Percentiles rank a stretch among this genome's conserved stretches.
Conservation (phyloP, 2,113 vertebrate genomes). For the Tachuris rubrigastra region DNA sequence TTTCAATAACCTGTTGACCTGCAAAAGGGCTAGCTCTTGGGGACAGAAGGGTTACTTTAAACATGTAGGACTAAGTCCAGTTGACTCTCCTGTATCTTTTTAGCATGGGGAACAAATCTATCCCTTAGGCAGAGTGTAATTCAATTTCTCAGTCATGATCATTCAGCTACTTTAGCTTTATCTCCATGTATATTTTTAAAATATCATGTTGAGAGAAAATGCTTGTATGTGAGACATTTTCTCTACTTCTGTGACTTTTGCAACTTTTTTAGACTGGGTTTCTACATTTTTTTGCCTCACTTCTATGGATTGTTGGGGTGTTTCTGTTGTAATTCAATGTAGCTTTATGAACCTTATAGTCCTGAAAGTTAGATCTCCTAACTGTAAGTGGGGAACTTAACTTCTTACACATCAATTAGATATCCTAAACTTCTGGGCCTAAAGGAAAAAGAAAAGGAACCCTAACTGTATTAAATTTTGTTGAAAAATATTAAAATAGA, state of each 20-base stretch:
- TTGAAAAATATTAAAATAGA: not conserved
- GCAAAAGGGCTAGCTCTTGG: not conserved
- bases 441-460: not conserved
- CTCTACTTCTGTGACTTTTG: not conserved
- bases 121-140: not conserved
- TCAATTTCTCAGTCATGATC: not conserved
- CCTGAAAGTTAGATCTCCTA: not conserved
- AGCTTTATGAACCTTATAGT: not conserved
- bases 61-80: not conserved
- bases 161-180: not conserved
- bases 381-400: not conserved
- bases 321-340: not conserved
- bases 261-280: not conserved
- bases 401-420: not conserved
- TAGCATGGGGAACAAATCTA: not conserved
- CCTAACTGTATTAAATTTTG: not conserved
- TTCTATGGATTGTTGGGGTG: not conserved
- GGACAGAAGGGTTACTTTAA: not conserved
- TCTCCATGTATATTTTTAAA: not conserved
- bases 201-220: not conserved
- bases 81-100: not conserved
- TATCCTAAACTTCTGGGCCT: not conserved
- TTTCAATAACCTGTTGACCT: rapidly evolving
- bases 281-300: not conserved
- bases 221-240: not conserved